Conservation (phyloP, 2,113 vertebrate species). For the Strigops habroptila region DNA sequence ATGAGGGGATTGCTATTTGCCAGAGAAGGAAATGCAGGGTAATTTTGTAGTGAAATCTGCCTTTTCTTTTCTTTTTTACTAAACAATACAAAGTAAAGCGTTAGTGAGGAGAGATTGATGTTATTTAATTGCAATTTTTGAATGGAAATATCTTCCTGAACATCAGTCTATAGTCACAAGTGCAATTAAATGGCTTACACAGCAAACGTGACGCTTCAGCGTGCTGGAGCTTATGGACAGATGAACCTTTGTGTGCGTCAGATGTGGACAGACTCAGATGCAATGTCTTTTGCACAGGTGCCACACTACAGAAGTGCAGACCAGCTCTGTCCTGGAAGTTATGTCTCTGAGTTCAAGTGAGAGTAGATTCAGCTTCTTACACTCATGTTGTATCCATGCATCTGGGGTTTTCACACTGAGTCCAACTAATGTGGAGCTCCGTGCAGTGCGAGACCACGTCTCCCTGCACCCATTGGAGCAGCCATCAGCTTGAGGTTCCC, state of each 20-base stretch:
- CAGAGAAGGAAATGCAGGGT: neutral
- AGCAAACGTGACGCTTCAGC: neutral
- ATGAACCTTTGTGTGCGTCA: rapidly evolving
- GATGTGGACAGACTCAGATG: neutral
- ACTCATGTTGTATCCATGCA: rapidly evolving
- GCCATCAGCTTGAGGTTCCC: neutral
- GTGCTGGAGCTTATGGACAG: neutral
- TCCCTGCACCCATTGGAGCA: neutral
- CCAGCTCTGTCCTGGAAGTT: neutral
- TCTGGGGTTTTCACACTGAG: neutral
- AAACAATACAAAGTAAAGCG: neutral
- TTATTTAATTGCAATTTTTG: neutral
- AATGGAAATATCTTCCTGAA: neutral
- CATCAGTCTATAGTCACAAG: neutral
- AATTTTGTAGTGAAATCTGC: neutral
- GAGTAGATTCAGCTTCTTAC: neutral
- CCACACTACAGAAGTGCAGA: too few relatives aligned
- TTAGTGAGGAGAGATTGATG: neutral
- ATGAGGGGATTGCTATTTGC: neutral
- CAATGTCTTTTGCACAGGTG: neutral
- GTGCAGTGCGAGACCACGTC: neutral
- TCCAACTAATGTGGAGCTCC: neutral
- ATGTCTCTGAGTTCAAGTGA: neutral
- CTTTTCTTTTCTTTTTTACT: neutral
- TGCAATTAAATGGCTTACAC: rapidly evolving